These are phyloP conservation scores for Saccopteryx bilineata DNA, from an alignment of 2,113 vertebrate species.

Conservation along the genomic window DNA sequence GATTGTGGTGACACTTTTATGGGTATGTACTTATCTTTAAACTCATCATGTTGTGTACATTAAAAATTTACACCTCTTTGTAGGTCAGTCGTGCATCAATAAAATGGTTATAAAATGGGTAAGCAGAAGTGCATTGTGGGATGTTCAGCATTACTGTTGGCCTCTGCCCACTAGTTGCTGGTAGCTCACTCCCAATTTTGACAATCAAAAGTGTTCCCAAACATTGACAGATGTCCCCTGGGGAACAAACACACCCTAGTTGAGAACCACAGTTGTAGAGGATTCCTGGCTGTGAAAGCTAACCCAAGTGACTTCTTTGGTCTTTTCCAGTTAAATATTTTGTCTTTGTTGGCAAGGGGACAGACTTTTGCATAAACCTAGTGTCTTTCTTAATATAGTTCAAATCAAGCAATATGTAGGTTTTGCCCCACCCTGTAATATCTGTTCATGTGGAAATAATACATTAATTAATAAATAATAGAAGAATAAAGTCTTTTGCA, in stretches of 20 bases:
- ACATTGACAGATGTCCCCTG: not conserved
- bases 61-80: not conserved
- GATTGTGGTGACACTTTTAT: not conserved
- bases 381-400: conserved; percentile 28
- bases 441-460: no score
- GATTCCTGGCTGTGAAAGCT: not conserved
- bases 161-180: not conserved
- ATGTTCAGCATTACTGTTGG: not conserved
- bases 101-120: not conserved
- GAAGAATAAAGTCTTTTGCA: no score
- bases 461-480: no score
- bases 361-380: not conserved
- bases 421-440: no score
- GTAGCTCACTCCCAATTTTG: not conserved
- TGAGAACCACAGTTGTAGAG: not conserved
- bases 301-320: not conserved
- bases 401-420: no score
- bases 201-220: not conserved
- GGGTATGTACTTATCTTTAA: not conserved
- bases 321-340: not conserved
- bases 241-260: not conserved
- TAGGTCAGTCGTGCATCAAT: not conserved
- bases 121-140: not conserved
- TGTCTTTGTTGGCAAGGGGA: not conserved
- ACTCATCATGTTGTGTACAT: not conserved